phyloP scores from a whole-genome alignment of 2,797 vertebrate species.

The Brotogeris chrysoptera region DNA sequence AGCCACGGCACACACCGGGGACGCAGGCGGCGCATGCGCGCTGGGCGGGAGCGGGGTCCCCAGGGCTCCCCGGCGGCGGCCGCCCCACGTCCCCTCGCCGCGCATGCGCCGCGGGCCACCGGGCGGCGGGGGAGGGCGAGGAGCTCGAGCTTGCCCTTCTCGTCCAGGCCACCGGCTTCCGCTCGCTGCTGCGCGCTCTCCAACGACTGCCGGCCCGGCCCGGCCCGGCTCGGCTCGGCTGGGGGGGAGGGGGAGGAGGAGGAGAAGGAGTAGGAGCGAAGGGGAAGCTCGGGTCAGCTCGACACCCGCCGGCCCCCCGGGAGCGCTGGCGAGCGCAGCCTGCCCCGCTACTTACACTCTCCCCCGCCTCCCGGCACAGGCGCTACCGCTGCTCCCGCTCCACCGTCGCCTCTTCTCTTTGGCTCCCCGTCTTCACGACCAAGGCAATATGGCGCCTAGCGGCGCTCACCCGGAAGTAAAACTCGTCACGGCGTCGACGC shows the following conservation, averaged over 20 bases:
- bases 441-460: constrained; percentile 78
- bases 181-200: not conserved
- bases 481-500: not conserved
- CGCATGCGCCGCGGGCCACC: constrained; percentile 60
- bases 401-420: constrained; percentile 43
- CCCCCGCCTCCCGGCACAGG: not conserved
- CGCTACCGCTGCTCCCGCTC: not conserved
- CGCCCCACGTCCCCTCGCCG: not conserved
- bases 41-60: not conserved
- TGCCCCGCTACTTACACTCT: constrained; percentile 23
- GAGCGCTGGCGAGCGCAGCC: not conserved
- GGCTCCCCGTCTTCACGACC: constrained; percentile 66
- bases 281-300: not conserved
- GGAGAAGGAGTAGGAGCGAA: not conserved
- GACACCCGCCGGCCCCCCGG: not conserved
- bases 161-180: not conserved
- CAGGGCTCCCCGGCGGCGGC: not conserved
- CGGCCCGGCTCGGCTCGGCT: not conserved
- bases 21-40: constrained; percentile 39
- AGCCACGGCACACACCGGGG: not conserved
- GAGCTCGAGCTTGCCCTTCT: not conserved
- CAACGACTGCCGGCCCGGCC: not conserved
- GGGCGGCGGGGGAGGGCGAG: not conserved
- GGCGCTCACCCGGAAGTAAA: constrained; percentile 71
- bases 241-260: not conserved